Base-by-base conservation (phyloP, 2,113 vertebrate genomes). In the Callopanchax toddi region DNA sequence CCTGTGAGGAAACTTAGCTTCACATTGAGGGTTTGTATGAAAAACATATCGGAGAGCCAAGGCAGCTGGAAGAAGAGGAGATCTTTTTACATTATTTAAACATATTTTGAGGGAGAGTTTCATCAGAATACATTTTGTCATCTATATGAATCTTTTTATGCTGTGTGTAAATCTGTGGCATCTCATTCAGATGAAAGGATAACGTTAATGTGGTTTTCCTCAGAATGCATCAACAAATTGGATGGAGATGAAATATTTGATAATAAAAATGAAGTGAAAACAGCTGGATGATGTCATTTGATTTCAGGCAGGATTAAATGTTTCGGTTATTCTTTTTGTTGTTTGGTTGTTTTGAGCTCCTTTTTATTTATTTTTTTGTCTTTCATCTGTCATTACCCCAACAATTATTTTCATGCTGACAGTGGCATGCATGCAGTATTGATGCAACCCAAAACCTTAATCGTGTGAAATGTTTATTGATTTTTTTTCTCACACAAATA, bases 401-500 rank as follows among this genome's bases (percentile, higher is more conserved):
- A 3, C 8, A 9, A 49, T 26, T 5, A 8, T 25, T 29, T 7
- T 5, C 29, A 32, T 1, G 29, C 29, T 7, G 29, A 32, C 29
- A 11, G 15, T 9, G 17, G 5, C 1, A 5, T 26, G 6, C 3
- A 9, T 10, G 29, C 23, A 50, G 29, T n/a, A n/a, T n/a, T n/a
- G n/a, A n/a, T n/a, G 29, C 29, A 8, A 5, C 10, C 12, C 23
- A 25, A 26, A 43, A 43, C 40, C 6, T 15, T 40, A 20, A 3
- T 37, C 26, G 25, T 18, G 20, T 34, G 8, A 22, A 9, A 23
- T 18, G 0, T 49, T 40, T 26, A 18, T 22, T 62, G 5, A 17
- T 37, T 15, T 15, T 21, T 52, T 18, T 52, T n/a, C 2, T 16
- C n/a, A 16, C 0, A 11, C 36, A 40, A 6, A 4, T 9, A 0